Evolutionary conservation across 1,140 invertebrate species (phyloP).

Genomic region (Drosophila saltans): DNA sequence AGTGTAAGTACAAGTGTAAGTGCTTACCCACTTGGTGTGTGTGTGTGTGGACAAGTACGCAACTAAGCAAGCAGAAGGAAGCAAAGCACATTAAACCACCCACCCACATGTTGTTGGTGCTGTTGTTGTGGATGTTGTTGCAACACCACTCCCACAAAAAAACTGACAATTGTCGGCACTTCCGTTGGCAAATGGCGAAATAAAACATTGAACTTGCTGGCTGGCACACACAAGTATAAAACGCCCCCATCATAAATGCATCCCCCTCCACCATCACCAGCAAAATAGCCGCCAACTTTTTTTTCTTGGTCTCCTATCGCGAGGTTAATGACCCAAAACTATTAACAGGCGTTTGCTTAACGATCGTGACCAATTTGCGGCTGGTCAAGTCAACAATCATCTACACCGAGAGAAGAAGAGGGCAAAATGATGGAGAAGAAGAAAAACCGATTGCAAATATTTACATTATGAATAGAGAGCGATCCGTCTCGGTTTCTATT

Average conservation of each 20-base stretch:
- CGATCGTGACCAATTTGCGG: conserved; percentile 76
- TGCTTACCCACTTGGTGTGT: conserved; percentile 8
- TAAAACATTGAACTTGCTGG: conserved; percentile 66
- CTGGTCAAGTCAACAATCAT: conserved; percentile 63
- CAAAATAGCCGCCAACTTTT: not conserved
- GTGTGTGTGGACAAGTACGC: conserved; percentile 24
- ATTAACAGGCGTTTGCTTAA: conserved; percentile 67
- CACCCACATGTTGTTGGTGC: conserved; percentile 36
- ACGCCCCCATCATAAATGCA: conserved; percentile 8
- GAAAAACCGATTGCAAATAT: conserved; percentile 61
- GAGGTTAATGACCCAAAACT: conserved; percentile 18
- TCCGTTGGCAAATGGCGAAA: conserved; percentile 58
- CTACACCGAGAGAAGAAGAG: conserved; percentile 17
- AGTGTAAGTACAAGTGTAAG: conserved; percentile 52
- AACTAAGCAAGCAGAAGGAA: not conserved
- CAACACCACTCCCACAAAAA: conserved; percentile 27
- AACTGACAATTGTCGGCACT: conserved; percentile 70
- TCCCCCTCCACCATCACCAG: not conserved
- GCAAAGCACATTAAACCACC: conserved; percentile 12
- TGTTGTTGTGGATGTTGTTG: too few species aligned
- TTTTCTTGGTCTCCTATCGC: conserved; percentile 2
- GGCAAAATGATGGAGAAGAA: not conserved
- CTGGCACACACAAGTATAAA: conserved; percentile 31
- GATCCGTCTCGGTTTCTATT: conserved; percentile 44
- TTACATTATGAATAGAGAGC: conserved; percentile 62